Conservation (phyloP, 2,888 invertebrate genomes). For the Acrobasis suavella region DNA sequence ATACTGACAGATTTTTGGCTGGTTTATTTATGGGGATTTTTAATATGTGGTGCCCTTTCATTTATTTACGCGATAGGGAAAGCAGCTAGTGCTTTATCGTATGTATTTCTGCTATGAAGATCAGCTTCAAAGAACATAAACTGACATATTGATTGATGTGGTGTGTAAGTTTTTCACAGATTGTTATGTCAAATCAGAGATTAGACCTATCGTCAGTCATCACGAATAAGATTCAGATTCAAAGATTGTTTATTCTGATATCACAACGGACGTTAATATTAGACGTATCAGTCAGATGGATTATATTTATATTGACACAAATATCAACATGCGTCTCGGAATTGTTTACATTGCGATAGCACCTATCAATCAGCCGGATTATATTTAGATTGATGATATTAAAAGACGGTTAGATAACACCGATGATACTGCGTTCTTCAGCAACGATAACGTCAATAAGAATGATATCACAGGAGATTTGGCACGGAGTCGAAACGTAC, state of each 20-base stretch:
- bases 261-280: neutral
- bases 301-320: neutral
- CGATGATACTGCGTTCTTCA: constrained; percentile 8
- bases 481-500: constrained; percentile 22
- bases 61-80: no score
- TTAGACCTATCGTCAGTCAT: neutral
- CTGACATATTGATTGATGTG: no score
- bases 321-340: neutral
- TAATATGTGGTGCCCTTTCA: no score
- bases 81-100: no score
- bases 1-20: no score
- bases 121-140: no score
- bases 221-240: neutral
- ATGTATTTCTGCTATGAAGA: no score
- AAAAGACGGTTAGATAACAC: neutral
- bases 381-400: constrained; percentile 16
- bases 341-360: constrained; percentile 1
- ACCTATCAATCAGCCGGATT: constrained; percentile 8
- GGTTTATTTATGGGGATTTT: no score
- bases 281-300: neutral
- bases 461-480: constrained; percentile 23
- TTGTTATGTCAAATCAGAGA: neutral
- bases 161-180: no score
- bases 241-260: neutral
- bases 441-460: constrained; percentile 9